phyloP scores from a whole-genome alignment of 2,888 invertebrate genomes.

The Cynaeus angustus region DNA sequence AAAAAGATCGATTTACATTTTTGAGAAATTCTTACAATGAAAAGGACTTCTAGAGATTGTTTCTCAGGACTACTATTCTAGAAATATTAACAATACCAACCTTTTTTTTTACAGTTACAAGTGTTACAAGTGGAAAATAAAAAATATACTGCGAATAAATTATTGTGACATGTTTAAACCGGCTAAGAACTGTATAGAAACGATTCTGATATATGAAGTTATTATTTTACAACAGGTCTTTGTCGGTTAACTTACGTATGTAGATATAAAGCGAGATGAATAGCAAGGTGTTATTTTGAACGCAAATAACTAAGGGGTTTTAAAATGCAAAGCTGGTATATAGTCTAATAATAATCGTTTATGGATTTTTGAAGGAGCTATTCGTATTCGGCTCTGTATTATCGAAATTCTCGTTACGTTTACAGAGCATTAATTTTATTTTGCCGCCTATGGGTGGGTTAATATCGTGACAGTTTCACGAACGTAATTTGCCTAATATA shows the following conservation, averaged over 20 bases:
- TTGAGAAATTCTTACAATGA: no score
- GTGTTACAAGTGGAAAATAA: no score
- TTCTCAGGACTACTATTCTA: no score
- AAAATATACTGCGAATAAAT: no score
- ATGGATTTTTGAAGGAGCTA: conserved; percentile 35
- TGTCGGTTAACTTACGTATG: not conserved
- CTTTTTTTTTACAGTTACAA: no score
- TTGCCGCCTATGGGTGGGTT: conserved; percentile 44
- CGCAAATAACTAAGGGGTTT: conserved; percentile 3
- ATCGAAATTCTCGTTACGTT: conserved; percentile 42
- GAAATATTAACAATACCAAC: no score
- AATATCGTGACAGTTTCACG: conserved; percentile 46
- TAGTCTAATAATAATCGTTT: conserved; percentile 18
- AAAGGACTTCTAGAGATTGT: no score
- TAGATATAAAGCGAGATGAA: not conserved
- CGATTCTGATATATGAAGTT: not conserved
- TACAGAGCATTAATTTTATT: conserved; percentile 45
- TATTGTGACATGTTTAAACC: no score
- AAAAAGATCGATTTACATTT: no score
- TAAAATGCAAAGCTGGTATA: conserved; percentile 4
- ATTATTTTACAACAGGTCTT: not conserved
- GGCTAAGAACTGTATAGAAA: no score
- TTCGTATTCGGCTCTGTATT: conserved; percentile 22
- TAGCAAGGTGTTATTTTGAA: not conserved
- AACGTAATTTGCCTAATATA: conserved; percentile 47